Percentiles rank a stretch among this genome's conserved stretches.
phyloP scores from a whole-genome alignment of 2,888 invertebrate genomes.

The Imbricaverruca yamaguchii region DNA sequence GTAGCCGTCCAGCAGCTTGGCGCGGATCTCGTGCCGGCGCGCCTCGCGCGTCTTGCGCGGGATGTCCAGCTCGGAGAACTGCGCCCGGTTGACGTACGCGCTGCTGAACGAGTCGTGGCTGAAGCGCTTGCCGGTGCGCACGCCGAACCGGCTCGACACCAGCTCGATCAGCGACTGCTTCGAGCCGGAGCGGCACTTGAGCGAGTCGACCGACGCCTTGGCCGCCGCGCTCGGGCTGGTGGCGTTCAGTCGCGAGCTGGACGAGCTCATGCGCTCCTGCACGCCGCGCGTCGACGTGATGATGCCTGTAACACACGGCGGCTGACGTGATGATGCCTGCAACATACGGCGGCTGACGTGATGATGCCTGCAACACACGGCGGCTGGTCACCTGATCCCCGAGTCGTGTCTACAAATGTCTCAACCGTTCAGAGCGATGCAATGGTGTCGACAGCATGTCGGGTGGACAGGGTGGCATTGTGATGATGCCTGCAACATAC shows the following conservation, averaged over 20 bases:
- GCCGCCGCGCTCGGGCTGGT: conserved; percentile 42
- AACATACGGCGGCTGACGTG: too few relatives aligned
- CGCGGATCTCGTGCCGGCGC: conserved; percentile 43
- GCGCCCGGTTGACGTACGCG: conserved; percentile 56
- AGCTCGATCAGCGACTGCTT: conserved; percentile 58
- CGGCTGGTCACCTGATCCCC: too few relatives aligned
- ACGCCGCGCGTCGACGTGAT: conserved; percentile 43
- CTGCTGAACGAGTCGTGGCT: conserved; percentile 67
- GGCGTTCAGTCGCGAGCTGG: conserved; percentile 48
- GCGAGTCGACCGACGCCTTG: conserved; percentile 35
- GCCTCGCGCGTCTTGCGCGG: conserved; percentile 50
- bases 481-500: too few relatives aligned
- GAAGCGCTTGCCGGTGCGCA: conserved; percentile 43
- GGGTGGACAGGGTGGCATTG: too few relatives aligned
- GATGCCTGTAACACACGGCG: conserved; percentile 36
- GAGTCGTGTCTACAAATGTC: too few relatives aligned
- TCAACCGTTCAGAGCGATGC: too few relatives aligned
- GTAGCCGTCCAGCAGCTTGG: conserved; percentile 38
- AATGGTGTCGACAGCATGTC: too few relatives aligned
- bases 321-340: background rate
- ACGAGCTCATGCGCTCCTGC: conserved; percentile 50
- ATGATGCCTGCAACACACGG: too few relatives aligned
- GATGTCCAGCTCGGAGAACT: conserved; percentile 67
- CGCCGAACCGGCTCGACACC: conserved; percentile 70
- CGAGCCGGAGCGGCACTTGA: conserved; percentile 49